Evolutionary conservation across 2,113 vertebrate genomes (phyloP), one percentile per base, ranked within the genome.

Genomic region (Forbesichthys agassizii): DNA sequence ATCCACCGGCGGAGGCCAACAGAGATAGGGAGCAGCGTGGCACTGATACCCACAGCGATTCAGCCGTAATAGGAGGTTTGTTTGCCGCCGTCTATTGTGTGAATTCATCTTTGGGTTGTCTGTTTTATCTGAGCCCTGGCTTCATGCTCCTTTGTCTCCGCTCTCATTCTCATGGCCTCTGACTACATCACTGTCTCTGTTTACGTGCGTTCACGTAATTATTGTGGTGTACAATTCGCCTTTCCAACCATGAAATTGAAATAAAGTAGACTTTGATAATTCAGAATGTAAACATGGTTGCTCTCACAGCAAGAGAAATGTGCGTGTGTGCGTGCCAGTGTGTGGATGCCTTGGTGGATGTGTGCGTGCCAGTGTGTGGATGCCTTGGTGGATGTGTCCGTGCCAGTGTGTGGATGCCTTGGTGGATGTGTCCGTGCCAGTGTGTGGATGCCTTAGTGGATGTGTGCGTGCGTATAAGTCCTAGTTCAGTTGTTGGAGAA

Each of bases 1-100:
- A 96, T 94, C 90, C 95, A 69, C 95, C 94, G 66, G 94, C 92
- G 63, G 95, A 96, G 70, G 88, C 87, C 8, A 93, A 95, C 27
- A 93, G 94, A 91, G 96, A 95, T 56, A 92, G 91, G 66, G 94
- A 95, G 57, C 94, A 93, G 68, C 91, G 90, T 36, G 94, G 90
- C 71, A 92, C 92, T 51, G 88, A 91, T 48, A 89, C 93, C 75
- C 93, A 93, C 85, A 96, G 92, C 6, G 96, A 96, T 80, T 93
- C 96, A 12, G 96, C 95, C 46, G 82, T 93, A 54, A 93, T 93
- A n/a, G 92, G 89, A 92, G 92, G 92, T 93, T 64, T 79, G 90
- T 82, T 63, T 80, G 48, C 58, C 71, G 77, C 71, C 79, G 70
- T 72, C 75, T 66, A 77, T 68, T 42, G 36, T 42, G 7, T 42